phyloP scores from a whole-genome alignment of 2,888 invertebrate species.

The Exephanes ischioxanthus region DNA sequence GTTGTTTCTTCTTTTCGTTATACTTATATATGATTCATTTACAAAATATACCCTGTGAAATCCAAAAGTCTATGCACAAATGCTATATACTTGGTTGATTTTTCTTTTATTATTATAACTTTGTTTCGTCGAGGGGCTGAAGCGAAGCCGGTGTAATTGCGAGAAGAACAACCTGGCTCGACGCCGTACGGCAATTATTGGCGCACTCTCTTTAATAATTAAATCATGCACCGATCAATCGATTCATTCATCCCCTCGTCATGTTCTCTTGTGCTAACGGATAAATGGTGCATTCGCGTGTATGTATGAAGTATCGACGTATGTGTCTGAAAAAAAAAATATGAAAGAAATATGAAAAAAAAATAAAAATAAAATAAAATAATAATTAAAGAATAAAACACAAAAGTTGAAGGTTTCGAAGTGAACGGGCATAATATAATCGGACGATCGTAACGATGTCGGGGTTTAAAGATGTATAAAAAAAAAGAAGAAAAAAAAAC shows the following conservation, averaged over 20 bases:
- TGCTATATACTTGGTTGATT: not conserved
- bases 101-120: not conserved
- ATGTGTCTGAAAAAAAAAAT: constrained; percentile 72
- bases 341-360: constrained; percentile 59
- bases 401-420: constrained; percentile 66
- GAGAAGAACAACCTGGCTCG: constrained; percentile 50
- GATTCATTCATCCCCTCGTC: constrained; percentile 76
- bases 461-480: constrained; percentile 70
- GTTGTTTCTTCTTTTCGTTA: constrained; percentile 16
- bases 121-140: not conserved
- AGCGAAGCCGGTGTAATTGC: not conserved
- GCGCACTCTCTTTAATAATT: constrained; percentile 83
- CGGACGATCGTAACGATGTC: constrained; percentile 59
- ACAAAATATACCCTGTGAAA: constrained; percentile 36
- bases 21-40: not conserved
- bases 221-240: constrained; percentile 83
- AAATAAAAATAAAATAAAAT: constrained; percentile 27
- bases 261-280: constrained; percentile 73
- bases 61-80: constrained; percentile 44
- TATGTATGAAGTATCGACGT: constrained; percentile 77
- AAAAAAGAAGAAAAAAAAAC: constrained; percentile 65
- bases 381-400: constrained; percentile 49
- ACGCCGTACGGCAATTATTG: constrained; percentile 72
- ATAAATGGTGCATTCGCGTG: constrained; percentile 74
- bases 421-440: constrained; percentile 65